These are phyloP conservation scores for Malacoraja senta DNA, from an alignment of 2,797 vertebrate genomes.

Conservation along the genomic window DNA sequence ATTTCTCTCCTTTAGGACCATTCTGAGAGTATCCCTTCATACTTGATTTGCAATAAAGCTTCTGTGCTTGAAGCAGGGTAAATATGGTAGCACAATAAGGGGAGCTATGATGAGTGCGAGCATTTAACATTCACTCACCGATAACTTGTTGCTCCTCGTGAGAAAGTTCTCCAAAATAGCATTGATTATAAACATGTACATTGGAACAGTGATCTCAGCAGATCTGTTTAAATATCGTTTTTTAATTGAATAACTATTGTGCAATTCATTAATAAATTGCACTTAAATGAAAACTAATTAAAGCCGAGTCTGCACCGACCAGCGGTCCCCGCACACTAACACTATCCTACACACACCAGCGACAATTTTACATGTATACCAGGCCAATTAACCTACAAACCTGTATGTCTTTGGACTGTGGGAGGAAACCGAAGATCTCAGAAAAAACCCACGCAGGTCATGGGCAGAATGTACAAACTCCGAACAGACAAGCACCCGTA, in stretches of 20 bases:
- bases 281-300: neutral
- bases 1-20: neutral
- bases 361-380: too few species aligned
- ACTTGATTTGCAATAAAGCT: neutral
- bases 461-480: too few species aligned
- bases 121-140: neutral
- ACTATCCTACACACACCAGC: too few species aligned
- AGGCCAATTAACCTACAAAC: too few species aligned
- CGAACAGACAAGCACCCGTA: too few species aligned
- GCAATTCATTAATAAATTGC: neutral
- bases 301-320: neutral
- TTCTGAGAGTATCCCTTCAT: neutral
- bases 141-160: neutral
- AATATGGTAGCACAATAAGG: neutral
- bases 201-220: neutral
- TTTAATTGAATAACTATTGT: neutral
- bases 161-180: neutral
- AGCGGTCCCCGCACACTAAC: too few species aligned
- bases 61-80: neutral
- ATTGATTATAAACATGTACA: neutral
- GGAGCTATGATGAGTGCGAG: neutral
- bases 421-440: too few species aligned
- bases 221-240: neutral
- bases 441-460: too few species aligned
- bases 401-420: too few species aligned